Base-by-base conservation (phyloP, 2,888 invertebrate species). In the Dorcus parallelipipedus region DNA sequence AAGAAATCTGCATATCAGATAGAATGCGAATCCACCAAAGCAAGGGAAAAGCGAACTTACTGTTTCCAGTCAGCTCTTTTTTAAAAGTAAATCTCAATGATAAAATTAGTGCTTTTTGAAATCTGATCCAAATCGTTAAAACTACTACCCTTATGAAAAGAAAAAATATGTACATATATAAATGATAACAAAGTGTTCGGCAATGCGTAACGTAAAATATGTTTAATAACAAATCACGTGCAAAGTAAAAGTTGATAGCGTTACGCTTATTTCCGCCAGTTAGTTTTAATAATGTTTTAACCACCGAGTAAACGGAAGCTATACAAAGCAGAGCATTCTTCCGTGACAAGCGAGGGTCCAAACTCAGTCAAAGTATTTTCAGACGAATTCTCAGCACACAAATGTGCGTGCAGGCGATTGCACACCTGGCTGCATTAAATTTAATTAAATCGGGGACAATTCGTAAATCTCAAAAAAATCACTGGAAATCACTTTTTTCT, bases 311-410 rank as follows among this genome's bases (percentile, higher is more conserved):
- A 71, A 71, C 72, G 73, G 73, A 73, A 73, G 66, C 70, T 61
- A 65, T 67, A 73, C 73, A 73, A 73, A 68, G 71, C 70, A 49
- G 66, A 63, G 64, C 70, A 69, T 64, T 69, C 71, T 70, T 72
- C 70, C 73, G 69, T 73, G 70, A 73, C 72, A 67, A 61, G 62
- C 54, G 64, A 61, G 71, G 71, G 67, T 59, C 59, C 54, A 54
- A 62, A 56, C 43, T 50, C 45, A 50, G 38, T 49, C 23, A 56
- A 50, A 56, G 56, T 45, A 51, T 49, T 56, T 51, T 41, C 56
- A 23, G 45, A 23, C 45, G 45, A 45, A 45, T 45, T 45, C 45
- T 45, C 45, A 45, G 17, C 23, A 9, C 23, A 17, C 17, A 20
- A 9, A 45, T 23, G 23, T 20, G 23, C 23, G 20, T 20, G 23